Evolutionary conservation across 2,888 invertebrate genomes (phyloP), one percentile per base, ranked within the genome.

Genomic region (Tanytarsus gracilentus): DNA sequence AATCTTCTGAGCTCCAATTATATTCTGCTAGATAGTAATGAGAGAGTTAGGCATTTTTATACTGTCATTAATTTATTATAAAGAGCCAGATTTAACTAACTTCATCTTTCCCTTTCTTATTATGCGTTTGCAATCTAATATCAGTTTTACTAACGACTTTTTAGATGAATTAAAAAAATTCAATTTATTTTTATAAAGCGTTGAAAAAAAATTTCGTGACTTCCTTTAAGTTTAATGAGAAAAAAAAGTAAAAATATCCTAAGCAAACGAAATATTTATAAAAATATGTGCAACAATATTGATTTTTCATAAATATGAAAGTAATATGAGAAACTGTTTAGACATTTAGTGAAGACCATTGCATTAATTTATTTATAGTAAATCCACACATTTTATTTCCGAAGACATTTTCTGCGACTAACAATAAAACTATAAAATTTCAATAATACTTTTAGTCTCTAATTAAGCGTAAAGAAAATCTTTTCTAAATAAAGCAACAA

Each of bases 151-250:
- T 9, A 30, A 30, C 39, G 14, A 39, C n/a, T n/a, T n/a, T n/a
- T n/a, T n/a, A n/a, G 39, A 16, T 39, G 14, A 39, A 16, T 39
- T 39, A 16, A 39, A 21, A 23, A 48, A 4, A 18, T 48, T 6
- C 16, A 26, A 27, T 50, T 50, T 50, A 50, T 50, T 50, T 50
- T 48, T 50, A 23, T 49, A 50, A 23, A 44, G 23, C 44, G 44
- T 23, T 44, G 44, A 9, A 44, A 8, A 16, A 18, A 48, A 23
- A 50, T 16, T 50, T 25, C 27, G 26, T 25, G 50, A 50, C 50
- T 50, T 50, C 50, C 50, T 50, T 50, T 50, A 50, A 26, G 3
- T 25, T 26, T 14, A 27, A 50, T 27, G 50, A 23, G 14, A 30
- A 44, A n/a, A n/a, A n/a, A n/a, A n/a, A n/a, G n/a, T n/a, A n/a